Evolutionary conservation across 35 echinoderm and acorn worm genomes (phyloP).

Genomic region (Chiridota heheva): DNA sequence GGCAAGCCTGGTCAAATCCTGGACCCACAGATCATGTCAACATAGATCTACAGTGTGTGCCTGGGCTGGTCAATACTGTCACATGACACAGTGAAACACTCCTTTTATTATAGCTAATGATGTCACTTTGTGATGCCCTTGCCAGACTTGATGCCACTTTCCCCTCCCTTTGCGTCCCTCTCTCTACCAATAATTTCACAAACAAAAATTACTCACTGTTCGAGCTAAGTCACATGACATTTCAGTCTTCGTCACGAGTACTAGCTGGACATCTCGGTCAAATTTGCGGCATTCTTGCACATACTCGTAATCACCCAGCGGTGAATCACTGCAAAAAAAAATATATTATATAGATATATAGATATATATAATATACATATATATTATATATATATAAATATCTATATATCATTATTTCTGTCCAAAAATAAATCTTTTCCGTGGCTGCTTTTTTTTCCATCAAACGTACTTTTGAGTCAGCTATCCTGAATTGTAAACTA

Average conservation of each 20-base stretch:
- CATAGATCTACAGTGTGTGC: too few relatives aligned
- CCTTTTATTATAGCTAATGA: too few relatives aligned
- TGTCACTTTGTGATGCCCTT: too few relatives aligned
- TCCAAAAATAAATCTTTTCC: neutral
- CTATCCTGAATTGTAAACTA: too few relatives aligned
- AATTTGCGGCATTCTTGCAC: slow-evolving; percentile 87
- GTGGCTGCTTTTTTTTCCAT: too few relatives aligned
- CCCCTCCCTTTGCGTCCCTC: too few relatives aligned
- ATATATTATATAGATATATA: neutral
- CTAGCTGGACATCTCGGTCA: slow-evolving; percentile 80
- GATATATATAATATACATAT: too few relatives aligned
- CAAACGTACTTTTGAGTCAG: too few relatives aligned
- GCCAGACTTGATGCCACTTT: too few relatives aligned
- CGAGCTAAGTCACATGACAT: slow-evolving; percentile 46
- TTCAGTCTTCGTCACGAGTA: slow-evolving; percentile 54
- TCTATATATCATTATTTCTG: neutral
- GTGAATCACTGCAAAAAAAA: slow-evolving; percentile 58
- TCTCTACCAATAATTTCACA: too few relatives aligned
- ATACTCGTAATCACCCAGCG: slow-evolving; percentile 85
- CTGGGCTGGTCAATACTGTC: neutral
- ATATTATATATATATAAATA: neutral
- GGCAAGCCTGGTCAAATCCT: too few relatives aligned
- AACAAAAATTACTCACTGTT: slow-evolving; percentile 58
- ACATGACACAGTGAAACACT: neutral
- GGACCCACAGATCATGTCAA: too few relatives aligned